Percentiles rank a stretch among this genome's conserved stretches.
Conservation (phyloP, 2,888 invertebrate species). For the Gonocerus acuteangulatus region DNA sequence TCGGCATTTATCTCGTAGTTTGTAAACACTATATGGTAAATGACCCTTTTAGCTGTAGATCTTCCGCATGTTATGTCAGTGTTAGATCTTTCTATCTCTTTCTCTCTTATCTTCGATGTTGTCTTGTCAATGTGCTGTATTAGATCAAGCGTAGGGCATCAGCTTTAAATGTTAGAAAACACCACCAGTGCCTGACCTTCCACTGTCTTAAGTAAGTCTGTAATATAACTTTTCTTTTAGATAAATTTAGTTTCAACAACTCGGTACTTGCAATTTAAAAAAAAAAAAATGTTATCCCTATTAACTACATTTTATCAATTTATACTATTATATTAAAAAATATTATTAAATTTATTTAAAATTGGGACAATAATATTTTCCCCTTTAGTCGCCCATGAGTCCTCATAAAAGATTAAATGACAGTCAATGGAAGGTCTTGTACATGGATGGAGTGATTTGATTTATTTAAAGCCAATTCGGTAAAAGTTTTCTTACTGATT, state of each 20-base stretch:
- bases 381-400: too few species aligned
- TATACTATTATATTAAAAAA: too few species aligned
- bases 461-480: too few species aligned
- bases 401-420: too few species aligned
- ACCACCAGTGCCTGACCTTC: conserved; percentile 10
- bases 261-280: too few species aligned
- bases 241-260: too few species aligned
- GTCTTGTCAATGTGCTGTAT: conserved; percentile 26
- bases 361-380: too few species aligned
- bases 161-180: neutral
- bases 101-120: conserved; percentile 18
- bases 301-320: too few species aligned
- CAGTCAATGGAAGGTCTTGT: conserved; percentile 2
- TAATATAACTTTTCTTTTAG: too few species aligned
- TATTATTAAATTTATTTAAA: too few species aligned
- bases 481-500: too few species aligned
- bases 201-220: neutral
- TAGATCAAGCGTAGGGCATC: conserved; percentile 13
- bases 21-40: conserved; percentile 10
- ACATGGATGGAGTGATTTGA: neutral
- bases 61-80: conserved; percentile 16
- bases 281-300: too few species aligned
- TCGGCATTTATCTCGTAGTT: conserved; percentile 23
- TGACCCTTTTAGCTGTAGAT: conserved; percentile 7
- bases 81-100: conserved; percentile 18